Evolutionary conservation across 2,113 vertebrate genomes (phyloP), one percentile per base, ranked within the genome.

Genomic region (Hipposideros armiger): DNA sequence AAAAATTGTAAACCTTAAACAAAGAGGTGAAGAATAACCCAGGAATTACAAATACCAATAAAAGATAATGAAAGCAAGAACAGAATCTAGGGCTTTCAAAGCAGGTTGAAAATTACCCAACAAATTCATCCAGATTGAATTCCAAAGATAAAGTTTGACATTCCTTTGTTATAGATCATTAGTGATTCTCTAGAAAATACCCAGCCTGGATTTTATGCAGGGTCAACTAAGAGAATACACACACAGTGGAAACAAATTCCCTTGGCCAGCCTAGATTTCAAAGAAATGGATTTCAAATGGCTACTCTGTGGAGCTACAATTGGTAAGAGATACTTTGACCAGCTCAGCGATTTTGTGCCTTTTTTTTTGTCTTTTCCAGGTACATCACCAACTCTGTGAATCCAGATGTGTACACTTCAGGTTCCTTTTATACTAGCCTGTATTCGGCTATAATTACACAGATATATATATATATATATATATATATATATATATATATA

Each of bases 71-170:
- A 90, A 94, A 92, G 54, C 36, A 93, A 96, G n/a, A 97, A 82
- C 7, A 95, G 78, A 94, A 40, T 58, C 24, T 73, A 84, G n/a
- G 70, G 28, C 45, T 95, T 87, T 78, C 42, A 88, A 84, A 73
- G 81, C 26, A 24, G 36, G 42, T 52, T 96, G 60, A 95, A 94
- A 92, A 92, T 52, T 26, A 84, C 42, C 60, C 95, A 92, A 87
- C 52, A 90, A 95, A 93, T 62, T 77, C 52, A 94, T 85, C 90
- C 84, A 81, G 95, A 95, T 69, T 95, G 69, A 95, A 95, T 97
- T 95, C 24, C 62, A 73, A 94, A 94, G 92, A 97, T 6, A 52
- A 94, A 84, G 60, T 60, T 87, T 76, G 24, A 92, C 87, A 94
- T 91, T 90, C 72, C 70, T 95, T 95, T 93, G 92, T 87, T 94